Percentiles rank a stretch among this genome's conserved stretches.
phyloP scores from a whole-genome alignment of 2,113 vertebrate species.

The Nicator chloris region DNA sequence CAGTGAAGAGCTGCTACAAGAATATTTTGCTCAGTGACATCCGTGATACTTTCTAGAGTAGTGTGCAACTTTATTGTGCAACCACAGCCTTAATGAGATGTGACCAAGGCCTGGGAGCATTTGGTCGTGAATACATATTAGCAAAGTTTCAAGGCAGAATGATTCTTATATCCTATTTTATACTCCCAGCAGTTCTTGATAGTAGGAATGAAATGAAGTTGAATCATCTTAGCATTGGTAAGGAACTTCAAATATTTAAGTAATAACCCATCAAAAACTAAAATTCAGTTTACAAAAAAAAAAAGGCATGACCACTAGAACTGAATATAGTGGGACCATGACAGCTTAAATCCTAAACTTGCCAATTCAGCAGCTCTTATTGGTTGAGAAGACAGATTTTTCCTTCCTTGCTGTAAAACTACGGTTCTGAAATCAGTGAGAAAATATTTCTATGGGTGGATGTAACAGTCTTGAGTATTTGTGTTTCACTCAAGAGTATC shows the following conservation, averaged over 20 bases:
- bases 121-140: neutral
- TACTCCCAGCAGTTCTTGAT: neutral
- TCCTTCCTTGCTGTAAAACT: neutral
- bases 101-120: neutral
- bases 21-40: neutral
- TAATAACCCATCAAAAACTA: neutral
- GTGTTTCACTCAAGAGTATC: neutral
- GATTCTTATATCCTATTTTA: neutral
- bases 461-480: neutral
- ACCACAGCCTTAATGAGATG: neutral
- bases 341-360: neutral
- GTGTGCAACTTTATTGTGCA: neutral
- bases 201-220: neutral
- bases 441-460: no score
- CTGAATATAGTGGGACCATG: neutral
- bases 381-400: neutral
- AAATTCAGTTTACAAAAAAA: neutral
- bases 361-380: neutral
- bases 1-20: neutral
- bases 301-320: no score
- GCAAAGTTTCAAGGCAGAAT: neutral
- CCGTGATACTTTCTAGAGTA: neutral
- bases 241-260: neutral
- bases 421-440: neutral
- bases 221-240: neutral